Evolutionary conservation across 2,888 invertebrate species (phyloP), one percentile per base, ranked within the genome.

Genomic region (Cephalotes varians): DNA sequence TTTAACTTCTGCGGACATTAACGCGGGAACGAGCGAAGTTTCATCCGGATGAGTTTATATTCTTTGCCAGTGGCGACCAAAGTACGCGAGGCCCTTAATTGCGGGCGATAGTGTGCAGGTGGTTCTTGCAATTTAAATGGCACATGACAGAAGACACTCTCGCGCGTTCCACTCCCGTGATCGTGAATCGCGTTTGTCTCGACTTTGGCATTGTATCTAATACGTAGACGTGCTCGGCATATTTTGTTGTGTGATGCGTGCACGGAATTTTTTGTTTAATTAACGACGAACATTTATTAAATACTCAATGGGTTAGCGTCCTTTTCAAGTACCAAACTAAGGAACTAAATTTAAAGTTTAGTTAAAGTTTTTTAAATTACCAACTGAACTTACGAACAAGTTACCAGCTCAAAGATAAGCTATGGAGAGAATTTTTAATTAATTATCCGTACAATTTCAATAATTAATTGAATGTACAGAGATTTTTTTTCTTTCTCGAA

Each of bases 141-240:
- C 86, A 84, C 86, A 84, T 81, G 88, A 88, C 86, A 83, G 80
- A 83, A 79, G 54, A 54, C 44, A 28, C 31, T 54, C 40, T 54
- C 25, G 3, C 51, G 21, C 40, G 69, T 77, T 65, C 34, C 49
- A n/a, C 65, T 37, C 25, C 12, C 64, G 47, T 34, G 34, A 82
- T 25, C 31, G 40, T 31, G 51, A 82, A 58, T 77, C 62, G 77
- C 62, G 34, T 49, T 60, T 31, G n/a, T n/a, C 34, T 44, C 49
- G 37, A 40, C 47, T n/a, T n/a, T 21, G 28, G 60, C 34, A 49
- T 62, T 34, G 73, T 62, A 31, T 60, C 60, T 60, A 73, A 73
- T 58, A 56, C 15, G 34, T 72, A 28, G 7, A 47, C 47, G 18
- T n/a, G 34, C 2, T 6, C 18, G 31, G 34, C 12, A 56, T 71